These are phyloP conservation scores for Apotomis capreana DNA, from an alignment of 2,888 invertebrate genomes.

Conservation along the genomic window DNA sequence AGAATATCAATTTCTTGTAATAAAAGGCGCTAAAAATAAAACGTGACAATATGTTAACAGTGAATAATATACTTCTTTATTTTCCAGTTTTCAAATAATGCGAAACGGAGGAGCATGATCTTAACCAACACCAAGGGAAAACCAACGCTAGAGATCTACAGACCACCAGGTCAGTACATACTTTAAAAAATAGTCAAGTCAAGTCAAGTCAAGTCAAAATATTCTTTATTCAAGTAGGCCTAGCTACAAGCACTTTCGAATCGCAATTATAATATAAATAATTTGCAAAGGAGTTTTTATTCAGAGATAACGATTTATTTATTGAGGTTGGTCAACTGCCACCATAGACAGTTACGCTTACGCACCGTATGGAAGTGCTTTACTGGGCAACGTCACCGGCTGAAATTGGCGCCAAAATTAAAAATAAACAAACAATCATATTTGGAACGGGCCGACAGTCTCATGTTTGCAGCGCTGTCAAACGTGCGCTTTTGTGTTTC, in stretches of 20 bases:
- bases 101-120: constrained; percentile 89
- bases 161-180: constrained; percentile 89
- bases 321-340: constrained; percentile 36
- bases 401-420: constrained; percentile 79
- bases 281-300: background rate
- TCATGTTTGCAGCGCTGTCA: constrained; percentile 75
- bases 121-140: constrained; percentile 87
- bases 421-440: constrained; percentile 81
- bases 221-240: no score
- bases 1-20: constrained; percentile 43
- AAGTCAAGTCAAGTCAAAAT: no score
- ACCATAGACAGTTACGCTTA: constrained; percentile 40
- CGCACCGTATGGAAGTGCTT: constrained; percentile 51
- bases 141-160: constrained; percentile 94
- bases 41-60: constrained; percentile 48
- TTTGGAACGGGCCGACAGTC: constrained; percentile 80
- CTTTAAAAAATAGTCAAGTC: no score
- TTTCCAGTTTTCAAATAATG: constrained; percentile 84
- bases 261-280: no score
- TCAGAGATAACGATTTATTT: constrained; percentile 8
- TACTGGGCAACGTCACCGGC: constrained; percentile 65
- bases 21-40: constrained; percentile 57
- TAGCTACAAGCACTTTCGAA: no score
- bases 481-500: constrained; percentile 57
- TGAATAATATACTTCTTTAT: constrained; percentile 43